Conservation (phyloP, 92 coral and sea anemone species). For the Porites cylindrica region DNA sequence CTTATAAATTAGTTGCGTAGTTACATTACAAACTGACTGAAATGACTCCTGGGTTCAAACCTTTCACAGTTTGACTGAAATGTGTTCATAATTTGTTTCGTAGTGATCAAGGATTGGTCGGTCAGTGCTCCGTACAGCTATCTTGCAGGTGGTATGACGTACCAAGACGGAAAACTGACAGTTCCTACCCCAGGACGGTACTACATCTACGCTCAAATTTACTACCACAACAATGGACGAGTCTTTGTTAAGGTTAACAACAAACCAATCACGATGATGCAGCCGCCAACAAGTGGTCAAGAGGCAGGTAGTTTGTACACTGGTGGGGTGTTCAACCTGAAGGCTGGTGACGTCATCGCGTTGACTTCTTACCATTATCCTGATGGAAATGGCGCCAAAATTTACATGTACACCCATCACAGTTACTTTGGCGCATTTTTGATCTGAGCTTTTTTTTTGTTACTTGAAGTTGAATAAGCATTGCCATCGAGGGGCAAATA, state of each 20-base stretch:
- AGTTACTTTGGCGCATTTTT: neutral
- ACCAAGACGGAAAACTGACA: neutral
- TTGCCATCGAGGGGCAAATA: neutral
- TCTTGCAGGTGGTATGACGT: neutral
- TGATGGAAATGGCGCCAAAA: neutral
- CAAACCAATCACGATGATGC: neutral
- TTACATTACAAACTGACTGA: too few species aligned
- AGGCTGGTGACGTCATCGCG: too few species aligned
- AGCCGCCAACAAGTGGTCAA: too few species aligned
- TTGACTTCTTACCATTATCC: neutral
- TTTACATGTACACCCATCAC: neutral
- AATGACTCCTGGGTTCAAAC: too few species aligned
- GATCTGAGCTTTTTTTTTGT: too few species aligned
- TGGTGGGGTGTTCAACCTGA: too few species aligned
- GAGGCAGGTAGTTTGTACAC: too few species aligned
- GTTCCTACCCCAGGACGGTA: neutral
- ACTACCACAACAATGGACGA: constrained; percentile 1
- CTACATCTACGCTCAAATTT: neutral
- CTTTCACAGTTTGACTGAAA: too few species aligned
- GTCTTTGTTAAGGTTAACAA: neutral
- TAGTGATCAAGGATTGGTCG: neutral
- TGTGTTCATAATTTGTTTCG: neutral
- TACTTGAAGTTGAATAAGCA: neutral
- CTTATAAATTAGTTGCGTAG: too few species aligned
- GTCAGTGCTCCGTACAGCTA: neutral